A percentile compares a stretch with the other conserved stretches of the same genome.
Conservation (phyloP, 2,797 vertebrate genomes). For the Varecia variegata region DNA sequence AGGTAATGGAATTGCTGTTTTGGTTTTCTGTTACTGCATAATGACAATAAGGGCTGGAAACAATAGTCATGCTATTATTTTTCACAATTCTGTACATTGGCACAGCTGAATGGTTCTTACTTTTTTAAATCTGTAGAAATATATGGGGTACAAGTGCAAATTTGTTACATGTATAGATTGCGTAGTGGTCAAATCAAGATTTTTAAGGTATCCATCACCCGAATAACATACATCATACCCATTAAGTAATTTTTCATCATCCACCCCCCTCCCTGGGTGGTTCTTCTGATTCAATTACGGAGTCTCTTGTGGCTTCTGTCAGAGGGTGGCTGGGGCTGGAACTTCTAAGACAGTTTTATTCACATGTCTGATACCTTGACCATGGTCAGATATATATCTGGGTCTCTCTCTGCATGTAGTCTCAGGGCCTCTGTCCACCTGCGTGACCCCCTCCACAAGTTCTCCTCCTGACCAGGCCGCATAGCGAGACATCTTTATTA, state of each 20-base stretch:
- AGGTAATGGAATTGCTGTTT: slow-evolving; percentile 83
- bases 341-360: neutral
- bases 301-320: neutral
- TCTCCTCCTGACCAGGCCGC: neutral
- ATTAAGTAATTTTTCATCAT: too few species aligned
- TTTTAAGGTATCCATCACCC: too few species aligned
- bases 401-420: neutral
- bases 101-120: neutral
- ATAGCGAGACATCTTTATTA: neutral
- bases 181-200: too few species aligned
- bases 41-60: accelerated
- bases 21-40: accelerated
- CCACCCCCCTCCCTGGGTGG: accelerated
- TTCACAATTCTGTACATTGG: neutral
- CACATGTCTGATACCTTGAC: neutral
- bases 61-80: accelerated
- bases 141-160: too few species aligned
- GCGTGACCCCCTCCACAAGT: accelerated
- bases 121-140: neutral
- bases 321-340: neutral
- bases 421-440: neutral
- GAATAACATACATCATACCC: too few species aligned
- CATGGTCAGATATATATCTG: neutral
- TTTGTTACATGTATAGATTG: too few species aligned
- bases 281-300: neutral